Evolutionary conservation across 2,113 vertebrate species (phyloP), one percentile per base, ranked within the genome.

Genomic region (Mustela nigripes): DNA sequence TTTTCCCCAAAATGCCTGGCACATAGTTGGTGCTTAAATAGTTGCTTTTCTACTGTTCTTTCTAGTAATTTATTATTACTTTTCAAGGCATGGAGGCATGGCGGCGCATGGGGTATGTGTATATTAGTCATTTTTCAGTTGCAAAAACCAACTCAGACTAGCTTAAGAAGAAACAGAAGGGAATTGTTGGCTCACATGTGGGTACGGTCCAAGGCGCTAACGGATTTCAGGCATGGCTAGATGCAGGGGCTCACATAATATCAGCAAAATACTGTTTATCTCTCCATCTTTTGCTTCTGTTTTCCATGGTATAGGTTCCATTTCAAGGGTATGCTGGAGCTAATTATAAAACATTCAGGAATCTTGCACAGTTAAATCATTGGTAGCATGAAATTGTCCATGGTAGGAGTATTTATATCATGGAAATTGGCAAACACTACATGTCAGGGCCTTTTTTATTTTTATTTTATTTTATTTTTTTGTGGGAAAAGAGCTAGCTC

Each of bases 381-480:
- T 92, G 96, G 89, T 96, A 96, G 94, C 89, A 36, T 93, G 62
- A 96, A 93, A 93, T 88, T 83, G 67, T 76, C 60, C 24, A 53
- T 11, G 65, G 71, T 92, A 19, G 50, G 80, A 71, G 74, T 94
- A 93, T 96, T 96, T 91, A 62, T 93, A 74, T 73, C 53, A 39
- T 39, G 81, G 85, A 95, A 95, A 91, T 24, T 96, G 97, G 94
- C 36, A 95, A 93, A 60, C 24, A 10, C 62, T 65, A 45, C 63
- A 88, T 15, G 73, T 73, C 39, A 53, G 53, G 36, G 48, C n/a
- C 80, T 86, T 67, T 28, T n/a, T 65, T 2, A 31, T 31, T 65
- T 31, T 28, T 63, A 11, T 62, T 62, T 22, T 21, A 19, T 60
- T 74, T 24, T 81, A 50, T 50, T 53, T 50, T 50, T 74, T 63